Conservation (phyloP, 2,888 invertebrate genomes). For the Agrochola macilenta region DNA sequence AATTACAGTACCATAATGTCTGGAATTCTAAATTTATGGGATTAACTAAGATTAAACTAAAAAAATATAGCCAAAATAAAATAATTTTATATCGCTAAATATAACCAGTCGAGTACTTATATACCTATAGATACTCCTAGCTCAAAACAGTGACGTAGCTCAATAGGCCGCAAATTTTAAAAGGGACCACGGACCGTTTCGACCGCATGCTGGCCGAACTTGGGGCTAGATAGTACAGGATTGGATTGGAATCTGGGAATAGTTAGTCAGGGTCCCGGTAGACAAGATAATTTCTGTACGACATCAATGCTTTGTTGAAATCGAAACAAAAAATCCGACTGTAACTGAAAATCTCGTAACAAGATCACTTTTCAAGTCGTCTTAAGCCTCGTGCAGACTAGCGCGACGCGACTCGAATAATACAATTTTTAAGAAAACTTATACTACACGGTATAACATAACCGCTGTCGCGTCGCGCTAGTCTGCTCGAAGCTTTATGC, state of each 20-base stretch:
- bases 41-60: background rate
- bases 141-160: background rate
- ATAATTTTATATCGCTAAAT: background rate
- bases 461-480: too few species aligned
- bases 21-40: background rate
- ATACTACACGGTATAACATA: too few species aligned
- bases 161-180: constrained; percentile 10
- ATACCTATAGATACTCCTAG: background rate
- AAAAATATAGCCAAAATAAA: background rate
- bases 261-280: background rate
- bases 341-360: background rate
- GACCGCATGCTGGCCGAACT: background rate
- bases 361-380: background rate
- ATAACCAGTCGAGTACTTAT: background rate
- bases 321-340: background rate
- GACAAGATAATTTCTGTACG: background rate
- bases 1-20: background rate
- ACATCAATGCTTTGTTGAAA: background rate
- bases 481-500: too few species aligned
- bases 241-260: constrained; percentile 1
- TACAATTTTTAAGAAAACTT: too few species aligned
- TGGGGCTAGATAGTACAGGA: background rate
- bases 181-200: background rate
- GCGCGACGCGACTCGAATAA: too few species aligned
- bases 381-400: too few species aligned